Conservation (phyloP, 2,888 invertebrate genomes). For the Athalia cordata region DNA sequence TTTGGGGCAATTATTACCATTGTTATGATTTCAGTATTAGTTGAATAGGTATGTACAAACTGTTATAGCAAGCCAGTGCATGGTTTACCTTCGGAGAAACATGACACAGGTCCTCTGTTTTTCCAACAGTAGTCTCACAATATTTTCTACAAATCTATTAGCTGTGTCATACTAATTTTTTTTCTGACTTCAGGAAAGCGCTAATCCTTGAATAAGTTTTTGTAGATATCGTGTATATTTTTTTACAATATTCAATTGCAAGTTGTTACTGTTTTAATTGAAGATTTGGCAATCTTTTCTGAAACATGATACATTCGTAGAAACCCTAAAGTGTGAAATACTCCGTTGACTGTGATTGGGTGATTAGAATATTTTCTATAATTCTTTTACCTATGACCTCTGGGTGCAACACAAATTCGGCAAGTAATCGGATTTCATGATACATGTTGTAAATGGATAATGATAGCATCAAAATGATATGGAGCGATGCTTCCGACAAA, state of each 20-base stretch:
- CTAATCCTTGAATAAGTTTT: neutral
- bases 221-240: neutral
- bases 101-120: constrained; percentile 1
- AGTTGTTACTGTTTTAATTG: neutral
- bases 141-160: neutral
- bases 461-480: constrained; percentile 45
- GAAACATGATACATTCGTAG: neutral
- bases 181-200: neutral
- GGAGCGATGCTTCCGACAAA: constrained; percentile 50
- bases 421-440: neutral
- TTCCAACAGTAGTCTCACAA: neutral
- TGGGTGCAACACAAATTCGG: neutral
- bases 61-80: constrained; percentile 35
- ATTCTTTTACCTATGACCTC: neutral
- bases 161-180: neutral
- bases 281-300: neutral
- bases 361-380: neutral
- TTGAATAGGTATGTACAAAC: constrained; percentile 12
- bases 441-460: constrained; percentile 15
- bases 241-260: no score
- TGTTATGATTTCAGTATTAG: constrained; percentile 66
- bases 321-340: neutral
- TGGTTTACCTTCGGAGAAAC: constrained; percentile 30
- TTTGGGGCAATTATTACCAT: constrained; percentile 70
- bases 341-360: neutral